Conservation (phyloP, 2,888 invertebrate genomes). For the Linnaemya tessellans region DNA sequence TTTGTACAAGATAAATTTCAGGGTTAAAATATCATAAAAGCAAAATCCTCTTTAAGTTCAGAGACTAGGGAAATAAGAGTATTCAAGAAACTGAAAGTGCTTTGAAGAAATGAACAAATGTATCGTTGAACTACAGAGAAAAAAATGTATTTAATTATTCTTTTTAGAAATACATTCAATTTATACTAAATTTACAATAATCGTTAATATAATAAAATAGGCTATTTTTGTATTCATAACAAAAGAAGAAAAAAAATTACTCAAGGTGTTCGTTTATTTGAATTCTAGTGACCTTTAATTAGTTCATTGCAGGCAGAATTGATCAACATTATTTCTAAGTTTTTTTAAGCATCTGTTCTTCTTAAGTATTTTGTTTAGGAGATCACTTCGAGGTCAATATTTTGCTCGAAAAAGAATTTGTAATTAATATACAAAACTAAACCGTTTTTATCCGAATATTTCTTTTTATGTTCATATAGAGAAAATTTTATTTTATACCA, state of each 20-base stretch:
- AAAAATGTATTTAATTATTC: too few relatives aligned
- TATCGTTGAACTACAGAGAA: too few relatives aligned
- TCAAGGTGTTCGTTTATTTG: neutral
- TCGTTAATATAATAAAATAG: too few relatives aligned
- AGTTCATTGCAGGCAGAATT: neutral
- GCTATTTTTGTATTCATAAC: too few relatives aligned
- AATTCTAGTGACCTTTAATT: neutral
- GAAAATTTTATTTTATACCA: too few relatives aligned
- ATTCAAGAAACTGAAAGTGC: constrained; percentile 1
- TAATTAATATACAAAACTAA: neutral
- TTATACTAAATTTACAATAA: too few relatives aligned
- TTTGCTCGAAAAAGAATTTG: neutral
- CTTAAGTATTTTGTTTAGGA: neutral
- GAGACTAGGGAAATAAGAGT: neutral
- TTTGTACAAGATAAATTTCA: constrained; percentile 24
- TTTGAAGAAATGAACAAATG: neutral
- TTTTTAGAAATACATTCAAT: too few relatives aligned
- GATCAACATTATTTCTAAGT: neutral
- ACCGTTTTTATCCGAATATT: too few relatives aligned
- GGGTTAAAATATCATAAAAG: constrained; percentile 5
- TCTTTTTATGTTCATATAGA: too few relatives aligned
- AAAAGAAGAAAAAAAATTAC: too few relatives aligned
- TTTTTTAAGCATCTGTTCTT: neutral
- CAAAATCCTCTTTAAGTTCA: neutral
- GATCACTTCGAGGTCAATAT: neutral